These are phyloP conservation scores for Bombylius major DNA, from an alignment of 2,888 invertebrate species.

Conservation along the genomic window DNA sequence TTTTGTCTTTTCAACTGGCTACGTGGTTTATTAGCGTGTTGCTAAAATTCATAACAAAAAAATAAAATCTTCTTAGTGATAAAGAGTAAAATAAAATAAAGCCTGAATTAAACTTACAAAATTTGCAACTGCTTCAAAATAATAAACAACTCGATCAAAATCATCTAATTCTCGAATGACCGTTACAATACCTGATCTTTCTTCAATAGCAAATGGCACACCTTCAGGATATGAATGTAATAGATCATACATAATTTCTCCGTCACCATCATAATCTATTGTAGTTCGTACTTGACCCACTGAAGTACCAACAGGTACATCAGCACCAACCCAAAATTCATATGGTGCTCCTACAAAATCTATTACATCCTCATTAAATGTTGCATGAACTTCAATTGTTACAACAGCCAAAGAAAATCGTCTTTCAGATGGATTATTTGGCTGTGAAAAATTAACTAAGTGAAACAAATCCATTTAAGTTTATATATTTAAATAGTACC, in stretches of 20 bases:
- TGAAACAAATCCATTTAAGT: background rate
- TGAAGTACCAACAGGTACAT: constrained; percentile 71
- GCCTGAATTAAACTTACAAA: constrained; percentile 24
- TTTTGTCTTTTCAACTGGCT: constrained; percentile 12
- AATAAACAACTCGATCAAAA: constrained; percentile 54
- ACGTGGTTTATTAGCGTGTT: constrained; percentile 27
- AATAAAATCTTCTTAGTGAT: no score
- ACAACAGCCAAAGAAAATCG: constrained; percentile 75
- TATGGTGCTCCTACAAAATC: constrained; percentile 77
- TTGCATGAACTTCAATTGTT: constrained; percentile 57
- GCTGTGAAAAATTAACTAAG: constrained; percentile 36
- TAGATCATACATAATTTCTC: constrained; percentile 57
- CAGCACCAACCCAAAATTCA: constrained; percentile 83
- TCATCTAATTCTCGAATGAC: constrained; percentile 63
- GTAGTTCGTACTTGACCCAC: constrained; percentile 73
- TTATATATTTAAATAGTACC: constrained; percentile 12
- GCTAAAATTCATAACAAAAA: constrained; percentile 17
- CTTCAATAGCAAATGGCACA: constrained; percentile 88
- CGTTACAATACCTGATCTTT: constrained; percentile 74
- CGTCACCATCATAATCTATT: constrained; percentile 52
- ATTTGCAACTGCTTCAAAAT: constrained; percentile 71
- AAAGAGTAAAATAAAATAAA: no score
- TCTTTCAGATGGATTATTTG: constrained; percentile 69
- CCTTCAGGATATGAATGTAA: constrained; percentile 78
- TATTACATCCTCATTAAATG: constrained; percentile 42